Evolutionary conservation across 1,140 invertebrate genomes (phyloP).

Genomic region (Macrobrachium rosenbergii): DNA sequence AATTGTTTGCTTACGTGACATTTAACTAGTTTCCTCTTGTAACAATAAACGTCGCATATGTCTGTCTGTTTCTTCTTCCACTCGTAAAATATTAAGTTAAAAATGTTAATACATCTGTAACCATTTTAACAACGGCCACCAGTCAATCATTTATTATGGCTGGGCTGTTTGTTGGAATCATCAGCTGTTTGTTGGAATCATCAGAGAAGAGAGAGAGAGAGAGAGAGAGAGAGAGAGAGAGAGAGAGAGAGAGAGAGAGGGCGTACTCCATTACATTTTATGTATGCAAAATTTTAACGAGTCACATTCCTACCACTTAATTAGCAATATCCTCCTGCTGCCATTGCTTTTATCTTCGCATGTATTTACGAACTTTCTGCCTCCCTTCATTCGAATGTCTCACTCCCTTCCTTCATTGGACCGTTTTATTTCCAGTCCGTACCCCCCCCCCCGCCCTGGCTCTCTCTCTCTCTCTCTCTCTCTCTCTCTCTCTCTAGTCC

Average conservation of each 20-base stretch:
- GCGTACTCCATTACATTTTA: background rate
- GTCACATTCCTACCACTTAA: background rate
- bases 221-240: constrained; percentile 23
- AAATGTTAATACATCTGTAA: too few relatives aligned
- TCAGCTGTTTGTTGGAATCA: too few relatives aligned
- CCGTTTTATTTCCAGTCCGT: background rate
- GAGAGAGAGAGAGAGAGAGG: constrained; percentile 1
- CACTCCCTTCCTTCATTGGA: background rate
- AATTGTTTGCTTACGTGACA: too few relatives aligned
- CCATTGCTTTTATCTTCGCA: too few relatives aligned
- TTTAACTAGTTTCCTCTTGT: too few relatives aligned
- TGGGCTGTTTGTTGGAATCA: too few relatives aligned
- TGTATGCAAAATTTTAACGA: background rate
- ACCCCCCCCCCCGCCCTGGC: background rate
- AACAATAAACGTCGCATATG: too few relatives aligned
- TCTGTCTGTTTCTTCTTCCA: too few relatives aligned
- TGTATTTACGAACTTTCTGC: background rate
- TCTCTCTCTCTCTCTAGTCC: background rate
- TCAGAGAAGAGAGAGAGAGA: constrained; percentile 25
- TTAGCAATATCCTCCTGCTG: background rate
- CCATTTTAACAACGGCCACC: too few relatives aligned
- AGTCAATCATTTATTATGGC: too few relatives aligned
- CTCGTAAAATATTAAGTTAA: too few relatives aligned
- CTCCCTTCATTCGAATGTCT: background rate
- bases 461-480: background rate